Conservation (phyloP, 2,797 vertebrate genomes). For the Clangula hyemalis region DNA sequence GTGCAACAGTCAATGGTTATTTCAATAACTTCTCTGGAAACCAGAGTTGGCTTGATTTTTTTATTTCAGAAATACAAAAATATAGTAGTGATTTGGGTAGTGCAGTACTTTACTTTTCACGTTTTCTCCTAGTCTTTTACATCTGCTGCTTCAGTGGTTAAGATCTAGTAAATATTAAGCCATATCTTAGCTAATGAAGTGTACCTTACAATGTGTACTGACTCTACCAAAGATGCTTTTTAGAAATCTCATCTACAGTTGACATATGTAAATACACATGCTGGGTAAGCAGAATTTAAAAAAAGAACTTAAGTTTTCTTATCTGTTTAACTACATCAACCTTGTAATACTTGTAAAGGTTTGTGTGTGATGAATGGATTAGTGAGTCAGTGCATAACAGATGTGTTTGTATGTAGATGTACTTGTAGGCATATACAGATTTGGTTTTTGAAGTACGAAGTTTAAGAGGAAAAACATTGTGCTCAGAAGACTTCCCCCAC, state of each 20-base stretch:
- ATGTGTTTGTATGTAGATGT: neutral
- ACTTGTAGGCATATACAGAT: neutral
- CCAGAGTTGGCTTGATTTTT: neutral
- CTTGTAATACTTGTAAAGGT: neutral
- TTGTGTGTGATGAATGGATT: neutral
- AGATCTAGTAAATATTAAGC: neutral
- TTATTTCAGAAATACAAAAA: neutral
- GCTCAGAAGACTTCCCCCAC: neutral
- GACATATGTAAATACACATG: neutral
- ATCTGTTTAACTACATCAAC: neutral
- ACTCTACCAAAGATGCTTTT: neutral
- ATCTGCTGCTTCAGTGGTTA: neutral
- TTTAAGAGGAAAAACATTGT: neutral
- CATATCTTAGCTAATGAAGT: neutral
- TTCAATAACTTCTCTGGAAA: neutral
- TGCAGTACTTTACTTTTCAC: neutral
- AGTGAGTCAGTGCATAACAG: neutral
- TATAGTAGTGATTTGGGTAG: neutral
- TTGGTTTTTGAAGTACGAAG: constrained; percentile 6
- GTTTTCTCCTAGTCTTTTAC: neutral
- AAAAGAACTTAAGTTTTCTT: neutral
- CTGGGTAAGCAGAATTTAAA: neutral
- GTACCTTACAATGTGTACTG: neutral
- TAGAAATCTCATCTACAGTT: neutral
- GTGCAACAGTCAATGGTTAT: neutral